phyloP scores from a whole-genome alignment of 2,888 invertebrate species.

The Ethmia dodecea region DNA sequence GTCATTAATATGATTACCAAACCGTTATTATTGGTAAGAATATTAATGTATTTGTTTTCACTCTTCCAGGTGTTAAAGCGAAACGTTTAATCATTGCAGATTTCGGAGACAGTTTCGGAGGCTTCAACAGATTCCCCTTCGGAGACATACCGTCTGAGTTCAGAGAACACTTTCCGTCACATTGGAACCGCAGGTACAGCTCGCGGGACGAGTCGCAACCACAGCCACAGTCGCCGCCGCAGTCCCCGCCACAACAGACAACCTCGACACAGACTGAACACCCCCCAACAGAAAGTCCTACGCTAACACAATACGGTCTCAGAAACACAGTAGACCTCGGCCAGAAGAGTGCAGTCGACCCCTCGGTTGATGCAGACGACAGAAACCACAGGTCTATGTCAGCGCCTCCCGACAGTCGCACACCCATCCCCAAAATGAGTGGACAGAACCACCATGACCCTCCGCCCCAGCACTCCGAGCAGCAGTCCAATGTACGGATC shows the following conservation, averaged over 20 bases:
- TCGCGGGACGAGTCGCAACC: conserved; percentile 45
- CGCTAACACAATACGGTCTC: conserved; percentile 81
- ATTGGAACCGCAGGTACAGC: conserved; percentile 61
- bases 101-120: conserved; percentile 64
- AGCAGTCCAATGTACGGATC: conserved; percentile 79
- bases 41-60: too few species aligned
- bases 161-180: conserved; percentile 65
- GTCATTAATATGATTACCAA: too few species aligned
- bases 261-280: conserved; percentile 63
- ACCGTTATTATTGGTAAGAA: too few species aligned
- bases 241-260: conserved; percentile 42
- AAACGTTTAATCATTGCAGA: conserved; percentile 57
- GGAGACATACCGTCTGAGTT: conserved; percentile 72
- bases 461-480: conserved; percentile 32
- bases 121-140: conserved; percentile 74
- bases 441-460: conserved; percentile 47
- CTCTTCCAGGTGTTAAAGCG: conserved; percentile 34
- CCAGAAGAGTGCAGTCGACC: conserved; percentile 78
- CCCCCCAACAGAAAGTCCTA: conserved; percentile 31
- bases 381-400: conserved; percentile 86
- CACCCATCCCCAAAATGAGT: conserved; percentile 47
- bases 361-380: conserved; percentile 73
- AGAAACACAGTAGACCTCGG: conserved; percentile 90
- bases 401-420: conserved; percentile 82
- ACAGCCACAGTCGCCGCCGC: conserved; percentile 26